Conservation (phyloP, 2,113 vertebrate species). For the Elephas maximus region DNA sequence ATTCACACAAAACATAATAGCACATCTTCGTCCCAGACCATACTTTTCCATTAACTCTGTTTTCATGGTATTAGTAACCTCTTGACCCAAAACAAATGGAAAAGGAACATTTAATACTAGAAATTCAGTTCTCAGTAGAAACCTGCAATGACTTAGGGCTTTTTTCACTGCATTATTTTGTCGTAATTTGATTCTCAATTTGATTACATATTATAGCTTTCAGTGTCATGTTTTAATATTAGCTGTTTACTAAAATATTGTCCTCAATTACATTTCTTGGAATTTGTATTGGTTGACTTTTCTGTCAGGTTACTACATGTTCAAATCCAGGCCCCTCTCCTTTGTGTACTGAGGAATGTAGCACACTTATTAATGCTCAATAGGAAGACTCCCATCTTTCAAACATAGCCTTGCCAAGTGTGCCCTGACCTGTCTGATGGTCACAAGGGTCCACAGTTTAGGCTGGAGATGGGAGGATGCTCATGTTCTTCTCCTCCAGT, state of each 20-base stretch:
- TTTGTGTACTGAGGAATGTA: neutral
- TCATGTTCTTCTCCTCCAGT: neutral
- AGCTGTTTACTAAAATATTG: constrained; percentile 55
- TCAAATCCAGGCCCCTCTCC: neutral
- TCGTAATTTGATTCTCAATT: constrained; percentile 58
- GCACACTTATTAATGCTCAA: neutral
- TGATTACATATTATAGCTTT: constrained; percentile 49
- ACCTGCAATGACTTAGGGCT: constrained; percentile 8
- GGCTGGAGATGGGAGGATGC: neutral
- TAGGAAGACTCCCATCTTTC: neutral
- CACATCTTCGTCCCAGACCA: constrained; percentile 77
- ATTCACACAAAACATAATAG: constrained; percentile 83
- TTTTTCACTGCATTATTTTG: constrained; percentile 46
- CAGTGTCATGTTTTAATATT: constrained; percentile 41
- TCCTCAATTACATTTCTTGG: constrained; percentile 13
- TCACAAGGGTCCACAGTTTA: neutral
- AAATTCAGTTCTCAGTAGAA: constrained; percentile 71
- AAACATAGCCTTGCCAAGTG: neutral
- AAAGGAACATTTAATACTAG: constrained; percentile 62
- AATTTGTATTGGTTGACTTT: neutral
- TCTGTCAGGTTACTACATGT: neutral
- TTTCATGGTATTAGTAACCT: constrained; percentile 71
- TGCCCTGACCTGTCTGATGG: neutral
- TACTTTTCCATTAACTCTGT: constrained; percentile 83
- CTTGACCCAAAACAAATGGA: constrained; percentile 72